Evolutionary conservation across 2,113 vertebrate species (phyloP).

Genomic region (Tylochromis polylepis): DNA sequence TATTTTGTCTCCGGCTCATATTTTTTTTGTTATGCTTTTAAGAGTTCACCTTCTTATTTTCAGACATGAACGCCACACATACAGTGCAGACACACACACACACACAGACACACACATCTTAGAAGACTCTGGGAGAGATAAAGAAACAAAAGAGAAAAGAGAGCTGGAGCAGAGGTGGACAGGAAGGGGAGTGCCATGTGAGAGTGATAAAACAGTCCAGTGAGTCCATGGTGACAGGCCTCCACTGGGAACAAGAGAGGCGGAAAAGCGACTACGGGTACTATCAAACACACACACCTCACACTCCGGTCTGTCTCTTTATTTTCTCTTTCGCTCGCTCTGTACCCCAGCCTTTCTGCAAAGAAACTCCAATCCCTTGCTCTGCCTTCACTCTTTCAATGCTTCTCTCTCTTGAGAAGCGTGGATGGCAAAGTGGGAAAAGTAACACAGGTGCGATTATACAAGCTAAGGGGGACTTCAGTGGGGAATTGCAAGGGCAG

Average conservation of each 20-base stretch:
- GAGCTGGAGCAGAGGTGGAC: not conserved
- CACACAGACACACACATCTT: slow-evolving; percentile 14
- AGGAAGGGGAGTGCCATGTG: slow-evolving; percentile 27
- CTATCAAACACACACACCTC: slow-evolving; percentile 62
- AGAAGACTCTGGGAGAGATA: slow-evolving; percentile 41
- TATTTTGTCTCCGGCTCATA: slow-evolving; percentile 48
- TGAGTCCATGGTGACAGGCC: slow-evolving; percentile 64
- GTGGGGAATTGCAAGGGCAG: slow-evolving; percentile 15
- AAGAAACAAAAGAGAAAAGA: slow-evolving; percentile 39
- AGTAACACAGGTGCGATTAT: slow-evolving; percentile 43
- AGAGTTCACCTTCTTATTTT: slow-evolving; percentile 36
- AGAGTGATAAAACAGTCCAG: slow-evolving; percentile 67
- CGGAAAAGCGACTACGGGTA: slow-evolving; percentile 58
- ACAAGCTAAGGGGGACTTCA: slow-evolving; percentile 8
- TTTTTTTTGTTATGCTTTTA: slow-evolving; percentile 31
- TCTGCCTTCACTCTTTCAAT: slow-evolving; percentile 8
- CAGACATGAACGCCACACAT: slow-evolving; percentile 4
- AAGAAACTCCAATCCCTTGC: not conserved
- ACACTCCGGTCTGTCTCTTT: slow-evolving; percentile 37
- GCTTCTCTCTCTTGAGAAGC: slow-evolving; percentile 9
- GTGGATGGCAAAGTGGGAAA: slow-evolving; percentile 17
- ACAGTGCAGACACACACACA: not conserved
- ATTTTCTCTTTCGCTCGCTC: slow-evolving; percentile 43
- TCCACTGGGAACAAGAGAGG: slow-evolving; percentile 54
- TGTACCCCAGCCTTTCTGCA: slow-evolving; percentile 16